Conservation (phyloP, 2,797 vertebrate species). For the Halcyon leucocephala region DNA sequence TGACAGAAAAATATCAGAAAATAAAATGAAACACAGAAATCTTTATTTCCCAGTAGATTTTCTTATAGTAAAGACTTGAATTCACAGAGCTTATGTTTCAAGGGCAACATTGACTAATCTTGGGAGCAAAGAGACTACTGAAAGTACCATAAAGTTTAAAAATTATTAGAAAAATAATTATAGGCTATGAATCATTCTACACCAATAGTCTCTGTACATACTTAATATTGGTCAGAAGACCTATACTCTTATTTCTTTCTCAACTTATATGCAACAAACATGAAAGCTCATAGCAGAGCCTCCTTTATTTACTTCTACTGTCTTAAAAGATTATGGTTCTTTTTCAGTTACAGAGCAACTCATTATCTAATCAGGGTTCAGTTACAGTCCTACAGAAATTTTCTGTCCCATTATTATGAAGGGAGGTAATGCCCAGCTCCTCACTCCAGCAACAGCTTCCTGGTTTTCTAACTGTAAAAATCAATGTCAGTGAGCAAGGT, state of each 20-base stretch:
- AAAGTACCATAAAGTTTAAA: neutral
- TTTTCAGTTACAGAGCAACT: neutral
- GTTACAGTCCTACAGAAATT: neutral
- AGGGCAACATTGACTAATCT: neutral
- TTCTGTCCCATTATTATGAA: neutral
- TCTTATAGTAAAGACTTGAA: neutral
- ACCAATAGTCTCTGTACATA: neutral
- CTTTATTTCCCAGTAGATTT: neutral
- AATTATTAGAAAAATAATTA: neutral
- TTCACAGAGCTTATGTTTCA: neutral
- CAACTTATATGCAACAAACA: neutral
- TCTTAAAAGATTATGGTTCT: neutral
- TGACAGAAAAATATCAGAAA: neutral
- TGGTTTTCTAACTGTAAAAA: neutral
- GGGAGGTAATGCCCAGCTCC: neutral
- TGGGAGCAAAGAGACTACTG: neutral
- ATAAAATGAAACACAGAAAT: neutral
- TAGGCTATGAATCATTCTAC: neutral
- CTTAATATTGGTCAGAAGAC: neutral
- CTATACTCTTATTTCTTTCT: neutral
- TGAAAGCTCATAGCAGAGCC: neutral
- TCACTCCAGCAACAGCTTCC: neutral
- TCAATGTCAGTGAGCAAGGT: neutral
- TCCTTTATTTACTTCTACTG: neutral
- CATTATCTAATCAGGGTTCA: neutral